Conservation (phyloP, 2,113 vertebrate species). For the Clarias macrocephalus region DNA sequence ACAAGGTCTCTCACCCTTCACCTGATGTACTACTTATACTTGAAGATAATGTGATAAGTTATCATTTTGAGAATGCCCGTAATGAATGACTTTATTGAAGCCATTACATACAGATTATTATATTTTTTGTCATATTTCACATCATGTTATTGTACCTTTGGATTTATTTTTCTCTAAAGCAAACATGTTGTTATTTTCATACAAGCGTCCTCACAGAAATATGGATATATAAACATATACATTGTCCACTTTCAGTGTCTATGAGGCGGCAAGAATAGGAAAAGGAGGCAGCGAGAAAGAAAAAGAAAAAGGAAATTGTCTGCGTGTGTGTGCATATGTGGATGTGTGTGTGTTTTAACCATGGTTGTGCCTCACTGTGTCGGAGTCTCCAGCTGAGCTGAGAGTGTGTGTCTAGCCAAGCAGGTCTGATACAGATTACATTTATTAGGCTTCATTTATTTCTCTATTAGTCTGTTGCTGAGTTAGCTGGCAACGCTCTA, state of each 20-base stretch:
- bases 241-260: not conserved
- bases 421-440: conserved; percentile 39
- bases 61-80: not conserved
- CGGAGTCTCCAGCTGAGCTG: conserved; percentile 16
- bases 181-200: not conserved
- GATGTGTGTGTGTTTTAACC: not conserved
- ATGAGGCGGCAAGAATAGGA: too few species aligned
- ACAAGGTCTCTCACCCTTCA: not conserved
- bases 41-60: not conserved
- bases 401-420: conserved; percentile 11
- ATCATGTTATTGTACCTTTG: not conserved
- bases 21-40: conserved; percentile 11
- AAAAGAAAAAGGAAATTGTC: not conserved
- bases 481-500: conserved; percentile 33
- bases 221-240: too few species aligned
- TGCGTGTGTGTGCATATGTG: not conserved
- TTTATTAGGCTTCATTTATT: conserved; percentile 37
- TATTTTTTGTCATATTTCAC: not conserved
- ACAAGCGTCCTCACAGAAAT: not conserved
- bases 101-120: not conserved
- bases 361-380: not conserved
- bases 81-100: not conserved
- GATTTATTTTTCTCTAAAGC: not conserved
- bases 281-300: not conserved
- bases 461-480: conserved; percentile 26